Conservation (phyloP, 2,888 invertebrate genomes). For the Lycophotia porphyrea region DNA sequence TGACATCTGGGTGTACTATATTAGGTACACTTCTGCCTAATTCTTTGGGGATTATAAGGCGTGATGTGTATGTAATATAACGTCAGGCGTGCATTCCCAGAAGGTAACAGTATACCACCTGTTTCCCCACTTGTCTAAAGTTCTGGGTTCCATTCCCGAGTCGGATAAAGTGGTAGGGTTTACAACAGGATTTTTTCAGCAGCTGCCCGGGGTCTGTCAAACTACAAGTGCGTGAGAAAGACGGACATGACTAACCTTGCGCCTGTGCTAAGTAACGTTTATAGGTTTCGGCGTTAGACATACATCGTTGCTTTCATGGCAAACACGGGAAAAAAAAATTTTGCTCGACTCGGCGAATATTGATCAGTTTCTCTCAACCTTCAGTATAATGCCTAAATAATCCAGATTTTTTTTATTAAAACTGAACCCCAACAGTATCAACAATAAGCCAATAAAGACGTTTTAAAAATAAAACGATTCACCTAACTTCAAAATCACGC, state of each 20-base stretch:
- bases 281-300: background rate
- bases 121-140: background rate
- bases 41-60: too few species aligned
- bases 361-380: background rate
- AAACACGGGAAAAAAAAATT: background rate
- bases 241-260: background rate
- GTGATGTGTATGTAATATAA: too few species aligned
- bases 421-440: background rate
- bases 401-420: background rate
- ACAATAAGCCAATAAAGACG: background rate
- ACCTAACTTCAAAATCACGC: constrained; percentile 17
- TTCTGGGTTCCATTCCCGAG: background rate
- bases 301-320: background rate
- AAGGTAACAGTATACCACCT: background rate
- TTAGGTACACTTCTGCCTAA: too few species aligned
- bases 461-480: background rate
- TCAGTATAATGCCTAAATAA: background rate
- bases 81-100: too few species aligned
- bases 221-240: background rate
- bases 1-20: too few species aligned
- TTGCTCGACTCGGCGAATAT: background rate
- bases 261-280: background rate
- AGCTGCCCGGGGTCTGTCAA: background rate
- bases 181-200: background rate
- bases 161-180: background rate